Evolutionary conservation across 2,888 invertebrate genomes (phyloP).

Genomic region (Pseudeuparius sepicola): DNA sequence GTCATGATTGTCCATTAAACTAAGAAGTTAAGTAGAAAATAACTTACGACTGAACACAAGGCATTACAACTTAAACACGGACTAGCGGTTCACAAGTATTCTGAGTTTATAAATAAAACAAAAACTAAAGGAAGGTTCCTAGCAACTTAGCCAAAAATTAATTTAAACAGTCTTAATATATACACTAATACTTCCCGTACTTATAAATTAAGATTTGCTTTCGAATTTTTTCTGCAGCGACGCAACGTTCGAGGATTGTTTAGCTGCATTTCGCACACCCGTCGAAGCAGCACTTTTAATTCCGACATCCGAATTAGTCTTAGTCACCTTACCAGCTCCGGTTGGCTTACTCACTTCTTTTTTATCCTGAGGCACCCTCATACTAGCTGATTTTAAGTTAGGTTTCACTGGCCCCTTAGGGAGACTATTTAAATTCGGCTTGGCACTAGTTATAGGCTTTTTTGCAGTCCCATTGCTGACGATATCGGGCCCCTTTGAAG

Average conservation of each 20-base stretch:
- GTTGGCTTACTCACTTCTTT: conserved; percentile 31
- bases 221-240: conserved; percentile 73
- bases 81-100: too few relatives aligned
- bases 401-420: conserved; percentile 43
- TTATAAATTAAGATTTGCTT: too few relatives aligned
- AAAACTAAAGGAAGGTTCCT: conserved; percentile 4
- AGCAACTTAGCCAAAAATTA: neutral
- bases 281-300: conserved; percentile 31
- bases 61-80: conserved; percentile 7
- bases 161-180: conserved; percentile 1
- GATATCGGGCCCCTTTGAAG: conserved; percentile 49
- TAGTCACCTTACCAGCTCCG: conserved; percentile 21
- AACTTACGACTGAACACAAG: conserved; percentile 9
- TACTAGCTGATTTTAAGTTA: conserved; percentile 37
- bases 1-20: conserved; percentile 17
- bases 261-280: conserved; percentile 43
- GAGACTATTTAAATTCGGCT: conserved; percentile 28
- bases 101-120: conserved; percentile 4
- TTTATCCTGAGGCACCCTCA: conserved; percentile 33
- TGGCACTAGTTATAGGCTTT: conserved; percentile 28
- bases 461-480: conserved; percentile 45
- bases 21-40: conserved; percentile 10
- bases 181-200: too few relatives aligned
- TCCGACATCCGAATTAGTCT: conserved; percentile 20
- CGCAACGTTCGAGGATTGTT: conserved; percentile 59